Conservation (phyloP, 2,113 vertebrate genomes). For the Eidolon helvum region DNA sequence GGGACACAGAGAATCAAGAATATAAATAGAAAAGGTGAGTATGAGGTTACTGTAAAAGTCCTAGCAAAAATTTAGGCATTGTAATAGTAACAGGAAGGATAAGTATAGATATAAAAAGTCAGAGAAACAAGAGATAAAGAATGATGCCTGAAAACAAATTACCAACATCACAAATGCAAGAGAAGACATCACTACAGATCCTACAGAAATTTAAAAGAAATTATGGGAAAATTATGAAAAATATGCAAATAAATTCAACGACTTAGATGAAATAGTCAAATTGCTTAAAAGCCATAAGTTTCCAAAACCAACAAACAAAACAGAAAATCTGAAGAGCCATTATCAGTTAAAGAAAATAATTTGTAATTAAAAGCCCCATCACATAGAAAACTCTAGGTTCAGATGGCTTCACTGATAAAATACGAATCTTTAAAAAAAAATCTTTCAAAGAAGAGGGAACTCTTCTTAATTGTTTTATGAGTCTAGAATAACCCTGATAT, state of each 20-base stretch:
- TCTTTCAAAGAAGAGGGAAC: neutral
- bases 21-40: neutral
- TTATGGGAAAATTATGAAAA: neutral
- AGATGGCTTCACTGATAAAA: conserved; percentile 13
- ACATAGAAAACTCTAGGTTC: neutral
- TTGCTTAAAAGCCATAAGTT: conserved; percentile 19
- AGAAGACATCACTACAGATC: neutral
- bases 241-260: neutral
- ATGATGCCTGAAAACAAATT: neutral
- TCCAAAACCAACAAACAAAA: neutral
- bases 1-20: neutral
- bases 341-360: conserved; percentile 1
- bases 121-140: neutral
- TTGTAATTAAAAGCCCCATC: conserved; percentile 1
- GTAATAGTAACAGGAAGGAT: neutral
- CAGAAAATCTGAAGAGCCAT: neutral
- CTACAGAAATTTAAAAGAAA: neutral
- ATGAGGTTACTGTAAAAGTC: neutral
- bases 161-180: neutral
- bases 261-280: neutral
- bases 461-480: conserved; percentile 5
- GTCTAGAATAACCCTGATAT: neutral
- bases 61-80: neutral
- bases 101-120: neutral
- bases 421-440: neutral